Evolutionary conservation across 2,797 vertebrate species (phyloP).

Genomic region (Melanotaenia boesemani): DNA sequence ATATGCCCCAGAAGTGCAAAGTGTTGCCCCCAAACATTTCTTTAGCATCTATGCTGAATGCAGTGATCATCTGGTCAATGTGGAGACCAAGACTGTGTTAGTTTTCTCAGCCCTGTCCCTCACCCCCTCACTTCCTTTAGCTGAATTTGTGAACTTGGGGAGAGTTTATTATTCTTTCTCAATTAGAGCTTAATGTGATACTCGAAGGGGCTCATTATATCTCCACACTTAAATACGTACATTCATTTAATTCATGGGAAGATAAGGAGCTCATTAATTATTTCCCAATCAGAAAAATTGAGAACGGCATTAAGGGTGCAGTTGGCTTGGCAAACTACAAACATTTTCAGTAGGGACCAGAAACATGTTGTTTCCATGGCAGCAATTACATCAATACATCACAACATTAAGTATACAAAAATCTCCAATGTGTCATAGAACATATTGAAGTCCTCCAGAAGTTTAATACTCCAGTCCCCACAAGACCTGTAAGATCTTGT

Average conservation of each 20-base stretch:
- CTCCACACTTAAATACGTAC: slow-evolving; percentile 25
- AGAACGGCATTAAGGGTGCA: slow-evolving; percentile 31
- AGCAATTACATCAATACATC: slow-evolving; percentile 27
- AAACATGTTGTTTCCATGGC: slow-evolving; percentile 32
- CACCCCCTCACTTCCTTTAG: not conserved
- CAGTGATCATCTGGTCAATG: slow-evolving; percentile 45
- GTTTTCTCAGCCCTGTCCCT: slow-evolving; percentile 26
- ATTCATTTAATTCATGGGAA: slow-evolving; percentile 12
- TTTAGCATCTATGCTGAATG: slow-evolving; percentile 19
- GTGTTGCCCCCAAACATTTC: slow-evolving; percentile 61
- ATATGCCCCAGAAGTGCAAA: slow-evolving; percentile 47
- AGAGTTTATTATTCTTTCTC: slow-evolving; percentile 69
- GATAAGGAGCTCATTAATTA: slow-evolving; percentile 46
- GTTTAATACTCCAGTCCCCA: slow-evolving; percentile 24
- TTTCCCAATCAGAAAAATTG: slow-evolving; percentile 47
- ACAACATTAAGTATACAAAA: slow-evolving; percentile 15
- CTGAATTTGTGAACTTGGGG: slow-evolving; percentile 28
- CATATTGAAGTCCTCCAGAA: slow-evolving; percentile 35
- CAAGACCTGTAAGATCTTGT: slow-evolving; percentile 33
- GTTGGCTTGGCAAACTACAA: slow-evolving; percentile 12
- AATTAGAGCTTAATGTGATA: slow-evolving; percentile 62
- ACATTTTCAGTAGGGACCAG: not conserved
- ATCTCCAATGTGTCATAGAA: slow-evolving; percentile 13
- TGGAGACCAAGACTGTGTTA: slow-evolving; percentile 31
- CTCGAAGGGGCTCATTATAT: slow-evolving; percentile 35